Conservation (phyloP, 2,113 vertebrate species). For the Lepisosteus osseus region DNA sequence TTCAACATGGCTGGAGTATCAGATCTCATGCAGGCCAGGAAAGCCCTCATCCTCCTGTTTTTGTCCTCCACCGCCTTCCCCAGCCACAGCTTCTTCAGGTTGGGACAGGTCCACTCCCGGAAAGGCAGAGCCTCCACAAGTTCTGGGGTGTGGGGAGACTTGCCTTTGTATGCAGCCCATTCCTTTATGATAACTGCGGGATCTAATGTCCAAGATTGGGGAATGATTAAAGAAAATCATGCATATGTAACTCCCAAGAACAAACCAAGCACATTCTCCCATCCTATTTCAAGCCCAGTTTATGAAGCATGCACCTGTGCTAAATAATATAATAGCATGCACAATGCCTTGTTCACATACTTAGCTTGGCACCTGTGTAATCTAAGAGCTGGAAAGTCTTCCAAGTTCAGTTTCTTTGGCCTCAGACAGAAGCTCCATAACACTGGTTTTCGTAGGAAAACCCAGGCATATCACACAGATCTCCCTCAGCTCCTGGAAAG, state of each 20-base stretch:
- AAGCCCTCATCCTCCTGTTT: conserved; percentile 91
- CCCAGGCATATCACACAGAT: too few species aligned
- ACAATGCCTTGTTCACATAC: too few species aligned
- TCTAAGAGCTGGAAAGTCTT: too few species aligned
- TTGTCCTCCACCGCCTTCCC: conserved; percentile 93
- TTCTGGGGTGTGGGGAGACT: conserved; percentile 90
- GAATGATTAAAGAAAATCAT: not conserved
- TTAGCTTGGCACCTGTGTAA: too few species aligned
- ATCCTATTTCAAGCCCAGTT: too few species aligned
- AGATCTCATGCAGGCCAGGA: conserved; percentile 92
- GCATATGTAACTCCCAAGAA: not conserved
- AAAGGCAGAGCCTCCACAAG: conserved; percentile 92
- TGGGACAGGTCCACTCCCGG: conserved; percentile 94
- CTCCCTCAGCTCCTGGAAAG: too few species aligned
- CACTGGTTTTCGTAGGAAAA: too few species aligned
- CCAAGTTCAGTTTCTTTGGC: too few species aligned
- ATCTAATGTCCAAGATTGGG: conserved; percentile 55
- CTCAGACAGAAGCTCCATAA: too few species aligned
- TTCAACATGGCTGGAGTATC: conserved; percentile 95
- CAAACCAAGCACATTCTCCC: too few species aligned
- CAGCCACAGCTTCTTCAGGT: conserved; percentile 90
- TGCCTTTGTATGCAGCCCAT: conserved; percentile 95
- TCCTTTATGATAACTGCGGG: conserved; percentile 88
- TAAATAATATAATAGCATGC: too few species aligned
- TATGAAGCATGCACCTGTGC: too few species aligned